A percentile compares a stretch with the other conserved stretches of the same genome.
phyloP scores from a whole-genome alignment of 2,888 invertebrate genomes.

The Seira sanloemensis region DNA sequence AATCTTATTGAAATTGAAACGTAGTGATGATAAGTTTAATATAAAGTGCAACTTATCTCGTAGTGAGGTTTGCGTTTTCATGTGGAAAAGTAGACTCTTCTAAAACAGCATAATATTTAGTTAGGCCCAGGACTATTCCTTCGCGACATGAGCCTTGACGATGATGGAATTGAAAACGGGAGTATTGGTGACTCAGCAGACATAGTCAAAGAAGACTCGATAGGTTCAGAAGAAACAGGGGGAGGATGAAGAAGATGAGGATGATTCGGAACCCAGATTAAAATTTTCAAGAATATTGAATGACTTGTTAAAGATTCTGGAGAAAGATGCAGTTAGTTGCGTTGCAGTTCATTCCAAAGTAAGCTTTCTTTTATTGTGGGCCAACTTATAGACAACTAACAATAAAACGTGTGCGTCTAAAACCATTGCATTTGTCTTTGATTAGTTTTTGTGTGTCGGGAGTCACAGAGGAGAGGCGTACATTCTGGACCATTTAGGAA shows the following conservation, averaged over 20 bases:
- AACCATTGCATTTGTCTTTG: conserved; percentile 22
- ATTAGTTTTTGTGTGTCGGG: conserved; percentile 92
- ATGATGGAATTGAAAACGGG: conserved; percentile 63
- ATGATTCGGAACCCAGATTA: conserved; percentile 89
- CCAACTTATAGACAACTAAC: not conserved
- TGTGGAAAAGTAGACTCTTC: no score
- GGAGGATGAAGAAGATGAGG: conserved; percentile 74
- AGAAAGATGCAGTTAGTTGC: conserved; percentile 92
- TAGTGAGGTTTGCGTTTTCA: no score
- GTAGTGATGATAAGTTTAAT: no score
- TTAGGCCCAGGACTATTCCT: no score
- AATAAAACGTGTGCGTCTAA: not conserved
- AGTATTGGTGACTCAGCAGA: conserved; percentile 66
- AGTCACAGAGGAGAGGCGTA: conserved; percentile 94
- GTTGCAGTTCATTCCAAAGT: conserved; percentile 95
- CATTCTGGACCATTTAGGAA: conserved; percentile 94
- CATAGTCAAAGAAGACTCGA: conserved; percentile 57
- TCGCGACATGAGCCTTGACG: conserved; percentile 44
- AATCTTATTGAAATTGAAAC: no score
- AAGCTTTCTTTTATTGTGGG: conserved; percentile 37
- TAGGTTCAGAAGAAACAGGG: conserved; percentile 58
- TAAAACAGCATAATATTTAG: no score
- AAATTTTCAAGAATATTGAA: conserved; percentile 93
- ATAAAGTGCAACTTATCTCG: no score
- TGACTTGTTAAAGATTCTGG: conserved; percentile 89